A percentile compares a stretch with the other conserved stretches of the same genome.
phyloP scores from a whole-genome alignment of 2,888 invertebrate genomes.

The Xestia c-nigrum region DNA sequence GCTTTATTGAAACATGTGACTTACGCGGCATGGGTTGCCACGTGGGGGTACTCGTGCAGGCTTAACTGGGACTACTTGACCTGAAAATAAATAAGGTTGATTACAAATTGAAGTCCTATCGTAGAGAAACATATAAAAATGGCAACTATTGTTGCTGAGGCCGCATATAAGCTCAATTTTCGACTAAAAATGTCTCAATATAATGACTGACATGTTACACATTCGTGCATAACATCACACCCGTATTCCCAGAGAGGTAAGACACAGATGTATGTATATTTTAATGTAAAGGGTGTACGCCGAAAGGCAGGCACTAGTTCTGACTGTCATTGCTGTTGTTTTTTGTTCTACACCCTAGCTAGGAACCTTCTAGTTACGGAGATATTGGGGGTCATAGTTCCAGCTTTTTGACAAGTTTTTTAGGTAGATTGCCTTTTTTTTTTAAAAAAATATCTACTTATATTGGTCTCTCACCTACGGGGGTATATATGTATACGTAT shows the following conservation, averaged over 20 bases:
- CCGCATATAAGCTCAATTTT: not conserved
- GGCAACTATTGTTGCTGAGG: not conserved
- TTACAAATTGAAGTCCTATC: not conserved
- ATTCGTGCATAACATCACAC: not conserved
- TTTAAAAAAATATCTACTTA: no score
- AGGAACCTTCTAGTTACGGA: no score
- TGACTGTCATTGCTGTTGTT: no score
- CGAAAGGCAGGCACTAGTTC: no score
- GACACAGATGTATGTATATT: not conserved
- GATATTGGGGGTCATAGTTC: no score
- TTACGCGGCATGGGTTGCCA: not conserved
- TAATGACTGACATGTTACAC: not conserved
- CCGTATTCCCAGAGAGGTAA: not conserved
- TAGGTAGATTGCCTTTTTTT: no score
- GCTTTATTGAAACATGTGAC: constrained; percentile 46
- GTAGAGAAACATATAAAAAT: not conserved
- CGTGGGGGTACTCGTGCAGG: constrained; percentile 12
- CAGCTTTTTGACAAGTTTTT: no score
- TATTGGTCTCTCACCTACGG: no score
- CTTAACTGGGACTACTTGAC: constrained; percentile 15
- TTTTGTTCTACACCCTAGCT: no score
- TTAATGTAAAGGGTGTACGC: not conserved
- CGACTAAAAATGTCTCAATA: not conserved
- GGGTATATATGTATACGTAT: no score
- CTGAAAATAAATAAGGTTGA: constrained; percentile 1